These are phyloP conservation scores for Caradrina clavipalpis DNA, from an alignment of 2,888 invertebrate species.

Conservation along the genomic window DNA sequence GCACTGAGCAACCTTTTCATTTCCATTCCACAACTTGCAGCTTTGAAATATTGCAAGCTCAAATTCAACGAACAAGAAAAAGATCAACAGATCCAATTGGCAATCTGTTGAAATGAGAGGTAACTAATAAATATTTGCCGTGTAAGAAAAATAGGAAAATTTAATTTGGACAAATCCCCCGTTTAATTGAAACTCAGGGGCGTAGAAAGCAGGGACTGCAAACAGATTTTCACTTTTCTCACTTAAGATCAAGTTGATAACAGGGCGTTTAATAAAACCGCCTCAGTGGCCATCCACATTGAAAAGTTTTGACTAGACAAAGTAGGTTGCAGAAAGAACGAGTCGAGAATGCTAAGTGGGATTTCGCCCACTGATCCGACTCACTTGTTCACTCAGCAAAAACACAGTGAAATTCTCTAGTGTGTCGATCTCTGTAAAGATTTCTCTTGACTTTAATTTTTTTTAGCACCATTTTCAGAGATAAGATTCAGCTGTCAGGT, in stretches of 20 bases:
- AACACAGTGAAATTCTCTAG: conserved; percentile 20
- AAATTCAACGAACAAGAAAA: conserved; percentile 20
- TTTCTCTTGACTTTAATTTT: conserved; percentile 33
- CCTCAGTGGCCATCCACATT: conserved; percentile 63
- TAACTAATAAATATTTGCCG: conserved; percentile 2
- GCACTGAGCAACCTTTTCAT: conserved; percentile 19
- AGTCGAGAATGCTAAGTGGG: conserved; percentile 71
- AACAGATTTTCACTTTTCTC: conserved; percentile 65
- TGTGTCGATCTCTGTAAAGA: conserved; percentile 18
- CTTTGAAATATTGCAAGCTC: conserved; percentile 19
- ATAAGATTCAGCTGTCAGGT: conserved; percentile 41
- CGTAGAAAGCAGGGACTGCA: conserved; percentile 24
- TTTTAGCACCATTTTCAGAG: conserved; percentile 11
- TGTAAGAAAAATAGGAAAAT: neutral
- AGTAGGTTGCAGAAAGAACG: conserved; percentile 70
- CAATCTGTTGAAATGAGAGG: neutral
- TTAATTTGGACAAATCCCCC: conserved; percentile 5
- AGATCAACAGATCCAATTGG: conserved; percentile 8
- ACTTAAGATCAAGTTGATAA: conserved; percentile 66
- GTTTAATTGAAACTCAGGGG: conserved; percentile 27
- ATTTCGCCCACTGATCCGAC: conserved; percentile 29
- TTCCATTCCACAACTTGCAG: conserved; percentile 25
- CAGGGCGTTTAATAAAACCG: conserved; percentile 73
- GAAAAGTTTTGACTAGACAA: conserved; percentile 75
- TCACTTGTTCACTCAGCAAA: conserved; percentile 29